Evolutionary conservation across 1,140 invertebrate species (phyloP), one percentile per base, ranked within the genome.

Genomic region (Samia ricini): DNA sequence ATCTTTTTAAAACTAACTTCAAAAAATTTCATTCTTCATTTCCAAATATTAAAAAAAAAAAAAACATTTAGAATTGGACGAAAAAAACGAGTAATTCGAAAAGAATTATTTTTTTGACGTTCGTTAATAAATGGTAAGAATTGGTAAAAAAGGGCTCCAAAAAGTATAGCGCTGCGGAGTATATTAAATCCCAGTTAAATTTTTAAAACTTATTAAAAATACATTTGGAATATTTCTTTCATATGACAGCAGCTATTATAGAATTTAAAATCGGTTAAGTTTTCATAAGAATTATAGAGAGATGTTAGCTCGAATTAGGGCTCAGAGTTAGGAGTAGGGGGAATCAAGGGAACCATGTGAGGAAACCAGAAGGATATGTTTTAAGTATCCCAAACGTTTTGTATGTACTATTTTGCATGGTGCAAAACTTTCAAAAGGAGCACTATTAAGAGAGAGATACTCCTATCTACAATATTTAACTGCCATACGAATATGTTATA

Each of bases 381-480:
- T 58, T 58, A 60, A 67, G 10, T 79, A 79, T 88, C 77, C 81
- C 74, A 77, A 77, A 85, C 67, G 83, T 89, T 91, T 89, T 86
- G 84, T 85, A 89, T 90, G 89, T 89, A 91, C 91, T 91, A 92
- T 92, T 92, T 92, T 92, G 91, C 91, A 92, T 92, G 91, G 83
- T 78, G 91, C 91, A 85, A 84, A 82, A 75, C 52, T 74, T 58
- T 21, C 6, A 51, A 12, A 18, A 51, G 51, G 21, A 68, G 60
- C 59, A 69, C 58, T 72, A 52, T 67, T 66, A 61, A 48, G 21
- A 26, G 19, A 58, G 22, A 49, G n/a, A n/a, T n/a, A n/a, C n/a
- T n/a, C n/a, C n/a, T 7, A 58, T 8, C 12, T 12, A 58, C 56
- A n/a, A 48, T 49, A 42, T 20, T 49, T 15, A 26, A 56, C 42